Base-by-base conservation (phyloP, 2,888 invertebrate genomes). In the Myopa tessellatipennis region DNA sequence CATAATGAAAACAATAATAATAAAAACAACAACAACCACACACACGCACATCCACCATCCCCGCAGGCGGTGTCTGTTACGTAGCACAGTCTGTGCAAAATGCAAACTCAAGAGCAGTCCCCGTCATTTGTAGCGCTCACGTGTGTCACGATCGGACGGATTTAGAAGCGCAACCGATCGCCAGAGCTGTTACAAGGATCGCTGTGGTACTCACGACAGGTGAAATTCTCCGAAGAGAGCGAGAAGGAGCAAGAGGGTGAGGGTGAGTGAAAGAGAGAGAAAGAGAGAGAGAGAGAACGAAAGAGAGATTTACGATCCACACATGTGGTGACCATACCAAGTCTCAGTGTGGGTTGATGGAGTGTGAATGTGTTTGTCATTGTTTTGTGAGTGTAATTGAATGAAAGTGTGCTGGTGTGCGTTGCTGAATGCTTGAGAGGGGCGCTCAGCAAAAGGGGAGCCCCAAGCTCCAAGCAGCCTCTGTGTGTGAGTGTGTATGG, bases 281-380 rank as follows among this genome's bases (percentile, higher is more conserved):
- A 83, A 38, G 82, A 60, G 34, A 73, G 14, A 76, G 76, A 77
- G 63, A 77, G 52, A 60, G 52, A 16, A 79, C 70, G 78, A 18
- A 79, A 84, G 79, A 18, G 40, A 38, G 16, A 58, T 36, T 50
- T 52, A 50, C 18, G 26, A 45, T 50, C 40, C 60, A 63, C 61
- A 36, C 18, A n/a, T 61, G 50, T 61, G 14, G 16, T 38, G 38
- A 40, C 26, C 38, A 16, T 67, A 34, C 34, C 36, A 34, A 8
- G 60, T 73, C n/a, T 55, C 8, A 26, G 34, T 34, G 40, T 74
- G 68, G 69, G 77, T 73, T 45, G 1, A 58, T 58, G 5, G n/a
- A 58, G 18, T 58, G 16, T 18, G n/a, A 16, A 58, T n/a, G 18
- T 58, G 2, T 1, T 26, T 26, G 2, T 26, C 26, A 2, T 26